Evolutionary conservation across 2,888 invertebrate genomes (phyloP).

Genomic region (Gryllus longicercus): DNA sequence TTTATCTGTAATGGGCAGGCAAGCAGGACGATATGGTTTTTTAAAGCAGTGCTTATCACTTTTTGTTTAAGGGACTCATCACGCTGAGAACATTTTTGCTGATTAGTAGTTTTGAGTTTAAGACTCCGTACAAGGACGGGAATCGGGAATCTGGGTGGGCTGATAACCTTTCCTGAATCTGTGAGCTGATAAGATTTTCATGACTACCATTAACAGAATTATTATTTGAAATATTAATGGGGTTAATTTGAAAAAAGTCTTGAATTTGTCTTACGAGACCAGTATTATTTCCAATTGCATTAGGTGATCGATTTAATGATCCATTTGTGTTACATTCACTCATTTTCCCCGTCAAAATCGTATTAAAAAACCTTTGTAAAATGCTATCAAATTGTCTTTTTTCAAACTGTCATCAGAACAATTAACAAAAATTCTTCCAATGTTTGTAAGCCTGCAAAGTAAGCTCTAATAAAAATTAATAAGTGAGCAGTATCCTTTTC

Average conservation of each 20-base stretch:
- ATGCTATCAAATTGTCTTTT: background rate
- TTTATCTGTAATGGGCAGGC: too few species aligned
- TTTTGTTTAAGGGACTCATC: too few species aligned
- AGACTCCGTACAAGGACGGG: too few species aligned
- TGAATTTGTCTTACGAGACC: background rate
- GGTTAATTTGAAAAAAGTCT: background rate
- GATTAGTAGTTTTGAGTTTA: too few species aligned
- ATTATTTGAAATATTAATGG: background rate
- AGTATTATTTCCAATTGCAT: background rate
- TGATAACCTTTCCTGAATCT: too few species aligned
- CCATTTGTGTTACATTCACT: background rate
- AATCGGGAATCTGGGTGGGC: too few species aligned
- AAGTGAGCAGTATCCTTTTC: background rate
- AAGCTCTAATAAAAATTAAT: background rate
- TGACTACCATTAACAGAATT: too few species aligned
- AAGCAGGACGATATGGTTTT: too few species aligned
- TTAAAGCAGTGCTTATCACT: too few species aligned
- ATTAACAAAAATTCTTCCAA: background rate
- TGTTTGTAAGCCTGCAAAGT: background rate
- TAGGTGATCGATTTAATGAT: background rate
- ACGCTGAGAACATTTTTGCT: too few species aligned
- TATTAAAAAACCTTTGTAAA: background rate
- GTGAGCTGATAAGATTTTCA: too few species aligned
- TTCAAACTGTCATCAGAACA: background rate
- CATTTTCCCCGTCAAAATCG: background rate